Percentiles rank a stretch among this genome's conserved stretches.
phyloP scores from a whole-genome alignment of 1,140 invertebrate genomes.

The Laodelphax striatellus region DNA sequence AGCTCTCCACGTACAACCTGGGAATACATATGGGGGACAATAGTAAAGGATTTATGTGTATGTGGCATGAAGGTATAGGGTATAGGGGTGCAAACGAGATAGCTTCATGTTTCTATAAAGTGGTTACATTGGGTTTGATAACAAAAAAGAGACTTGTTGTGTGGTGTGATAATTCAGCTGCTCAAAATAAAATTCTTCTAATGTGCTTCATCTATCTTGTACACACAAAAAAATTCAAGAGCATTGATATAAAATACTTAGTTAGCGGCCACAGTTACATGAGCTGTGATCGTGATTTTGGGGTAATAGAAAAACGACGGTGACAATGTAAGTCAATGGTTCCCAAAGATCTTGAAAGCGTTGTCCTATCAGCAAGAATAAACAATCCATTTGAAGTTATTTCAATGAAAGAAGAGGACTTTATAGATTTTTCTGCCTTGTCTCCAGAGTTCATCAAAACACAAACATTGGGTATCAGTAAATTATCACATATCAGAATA shows the following conservation, averaged over 20 bases:
- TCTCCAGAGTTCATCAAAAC: neutral
- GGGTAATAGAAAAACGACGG: neutral
- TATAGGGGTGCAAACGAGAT: slow-evolving; percentile 5
- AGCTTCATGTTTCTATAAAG: slow-evolving; percentile 6
- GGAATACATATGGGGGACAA: slow-evolving; percentile 1
- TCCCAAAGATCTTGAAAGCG: neutral
- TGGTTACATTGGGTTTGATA: neutral
- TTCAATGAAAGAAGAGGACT: neutral
- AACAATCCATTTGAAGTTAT: neutral
- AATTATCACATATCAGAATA: too few relatives aligned
- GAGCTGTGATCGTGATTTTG: neutral
- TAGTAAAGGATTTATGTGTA: neutral
- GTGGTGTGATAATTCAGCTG: slow-evolving; percentile 2
- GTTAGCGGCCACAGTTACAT: too few relatives aligned
- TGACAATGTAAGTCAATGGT: neutral
- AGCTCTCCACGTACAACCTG: neutral
- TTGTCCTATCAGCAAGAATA: neutral
- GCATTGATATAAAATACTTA: too few relatives aligned
- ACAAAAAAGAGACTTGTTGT: neutral
- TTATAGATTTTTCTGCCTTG: neutral
- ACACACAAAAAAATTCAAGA: too few relatives aligned
- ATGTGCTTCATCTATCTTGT: too few relatives aligned
- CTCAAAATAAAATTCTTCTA: neutral
- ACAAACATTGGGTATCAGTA: too few relatives aligned
- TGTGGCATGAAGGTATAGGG: slow-evolving; percentile 9